These are phyloP conservation scores for Lytechinus pictus DNA, from an alignment of 35 echinoderm and acorn worm genomes.

Conservation along the genomic window DNA sequence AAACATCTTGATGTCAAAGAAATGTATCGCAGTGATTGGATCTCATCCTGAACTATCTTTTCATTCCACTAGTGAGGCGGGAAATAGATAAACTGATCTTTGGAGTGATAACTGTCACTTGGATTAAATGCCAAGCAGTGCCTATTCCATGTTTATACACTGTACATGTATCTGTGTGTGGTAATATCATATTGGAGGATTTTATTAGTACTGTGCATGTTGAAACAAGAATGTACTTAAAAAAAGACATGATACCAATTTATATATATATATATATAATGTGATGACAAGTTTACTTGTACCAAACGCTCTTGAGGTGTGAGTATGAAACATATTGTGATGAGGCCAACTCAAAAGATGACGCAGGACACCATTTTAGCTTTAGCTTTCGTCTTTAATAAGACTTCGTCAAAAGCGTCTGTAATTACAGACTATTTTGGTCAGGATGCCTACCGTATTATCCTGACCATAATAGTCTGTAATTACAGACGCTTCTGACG, in stretches of 20 bases:
- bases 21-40: conserved; percentile 48
- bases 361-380: no score
- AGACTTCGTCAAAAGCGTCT: no score
- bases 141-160: neutral
- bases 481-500: no score
- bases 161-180: neutral
- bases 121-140: neutral
- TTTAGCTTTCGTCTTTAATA: no score
- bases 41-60: neutral
- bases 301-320: no score
- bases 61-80: neutral
- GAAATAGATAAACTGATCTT: neutral
- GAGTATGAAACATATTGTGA: no score
- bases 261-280: neutral
- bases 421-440: no score
- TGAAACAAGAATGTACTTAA: neutral
- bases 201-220: neutral
- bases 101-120: neutral
- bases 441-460: no score
- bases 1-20: conserved; percentile 45
- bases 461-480: no score
- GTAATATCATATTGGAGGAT: neutral
- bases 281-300: no score
- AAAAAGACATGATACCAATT: no score
- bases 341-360: no score